phyloP scores from a whole-genome alignment of 2,797 vertebrate genomes.

The Todus mexicanus region DNA sequence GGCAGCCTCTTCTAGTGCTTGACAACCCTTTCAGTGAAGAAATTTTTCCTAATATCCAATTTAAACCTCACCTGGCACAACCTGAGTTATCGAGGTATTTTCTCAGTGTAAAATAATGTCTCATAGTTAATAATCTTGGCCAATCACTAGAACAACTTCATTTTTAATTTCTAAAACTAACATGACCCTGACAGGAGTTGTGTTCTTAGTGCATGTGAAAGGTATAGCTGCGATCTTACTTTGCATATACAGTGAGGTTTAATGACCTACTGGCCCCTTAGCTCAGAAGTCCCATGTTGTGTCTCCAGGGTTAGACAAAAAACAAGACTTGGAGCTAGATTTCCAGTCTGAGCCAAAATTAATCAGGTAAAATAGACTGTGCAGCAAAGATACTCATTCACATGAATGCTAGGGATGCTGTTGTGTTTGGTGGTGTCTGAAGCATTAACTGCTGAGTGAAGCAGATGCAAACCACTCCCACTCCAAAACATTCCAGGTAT shows the following conservation, averaged over 20 bases:
- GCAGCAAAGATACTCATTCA: not conserved
- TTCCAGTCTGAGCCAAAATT: not conserved
- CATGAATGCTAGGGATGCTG: not conserved
- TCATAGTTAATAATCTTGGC: not conserved
- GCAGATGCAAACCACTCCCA: not conserved
- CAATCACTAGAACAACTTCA: not conserved
- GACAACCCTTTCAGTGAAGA: too few relatives aligned
- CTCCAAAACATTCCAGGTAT: not conserved
- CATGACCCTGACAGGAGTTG: not conserved
- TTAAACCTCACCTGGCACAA: too few relatives aligned
- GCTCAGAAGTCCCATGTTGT: not conserved
- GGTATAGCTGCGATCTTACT: not conserved
- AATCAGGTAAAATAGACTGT: not conserved
- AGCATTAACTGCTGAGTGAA: not conserved
- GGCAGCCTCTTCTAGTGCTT: too few relatives aligned
- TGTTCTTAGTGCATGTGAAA: not conserved
- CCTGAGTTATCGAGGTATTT: not conserved
- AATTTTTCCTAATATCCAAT: too few relatives aligned
- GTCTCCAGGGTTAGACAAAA: not conserved
- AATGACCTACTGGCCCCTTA: not conserved
- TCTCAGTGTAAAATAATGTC: not conserved
- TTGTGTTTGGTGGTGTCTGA: not conserved
- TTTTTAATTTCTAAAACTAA: not conserved
- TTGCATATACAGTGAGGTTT: not conserved
- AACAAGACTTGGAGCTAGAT: not conserved